Percentiles rank a stretch among this genome's conserved stretches.
These are phyloP conservation scores for Oedothorax gibbosus DNA, from an alignment of 1,140 invertebrate genomes.

Conservation along the genomic window DNA sequence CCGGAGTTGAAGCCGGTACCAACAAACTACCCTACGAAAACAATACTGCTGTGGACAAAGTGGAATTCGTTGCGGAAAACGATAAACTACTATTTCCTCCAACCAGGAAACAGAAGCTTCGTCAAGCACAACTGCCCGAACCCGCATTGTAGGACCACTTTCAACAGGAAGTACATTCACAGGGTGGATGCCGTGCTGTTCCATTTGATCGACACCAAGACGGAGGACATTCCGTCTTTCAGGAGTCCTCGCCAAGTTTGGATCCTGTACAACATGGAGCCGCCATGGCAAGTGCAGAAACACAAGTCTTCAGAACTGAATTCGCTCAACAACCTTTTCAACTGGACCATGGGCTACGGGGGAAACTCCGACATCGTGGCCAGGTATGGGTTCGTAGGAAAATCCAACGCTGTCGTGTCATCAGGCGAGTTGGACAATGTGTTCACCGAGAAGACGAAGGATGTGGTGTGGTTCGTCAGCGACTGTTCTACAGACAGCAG, in stretches of 20 bases:
- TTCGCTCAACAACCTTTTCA: constrained; percentile 66
- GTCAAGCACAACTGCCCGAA: constrained; percentile 47
- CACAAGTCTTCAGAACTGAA: not conserved
- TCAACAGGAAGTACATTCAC: constrained; percentile 14
- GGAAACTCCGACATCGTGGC: constrained; percentile 66
- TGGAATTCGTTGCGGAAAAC: constrained; percentile 54
- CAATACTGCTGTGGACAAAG: constrained; percentile 56
- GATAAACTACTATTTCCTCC: constrained; percentile 57
- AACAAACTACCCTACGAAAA: not conserved
- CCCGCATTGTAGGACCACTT: constrained; percentile 36
- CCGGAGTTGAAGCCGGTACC: not conserved
- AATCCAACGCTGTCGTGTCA: not conserved
- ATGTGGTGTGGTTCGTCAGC: constrained; percentile 75
- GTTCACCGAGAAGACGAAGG: constrained; percentile 56
- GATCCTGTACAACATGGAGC: constrained; percentile 63
- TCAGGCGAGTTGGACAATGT: not conserved
- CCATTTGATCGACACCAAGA: constrained; percentile 60
- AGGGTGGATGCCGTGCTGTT: constrained; percentile 63
- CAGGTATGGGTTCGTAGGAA: constrained; percentile 64
- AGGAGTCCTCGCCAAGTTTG: constrained; percentile 58
- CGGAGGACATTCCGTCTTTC: constrained; percentile 49
- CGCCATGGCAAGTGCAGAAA: constrained; percentile 39
- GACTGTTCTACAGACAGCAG: constrained; percentile 73
- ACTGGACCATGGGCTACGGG: constrained; percentile 72
- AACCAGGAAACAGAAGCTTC: constrained; percentile 35